These are phyloP conservation scores for Nycticebus coucang DNA, from an alignment of 2,113 vertebrate genomes.

Conservation along the genomic window DNA sequence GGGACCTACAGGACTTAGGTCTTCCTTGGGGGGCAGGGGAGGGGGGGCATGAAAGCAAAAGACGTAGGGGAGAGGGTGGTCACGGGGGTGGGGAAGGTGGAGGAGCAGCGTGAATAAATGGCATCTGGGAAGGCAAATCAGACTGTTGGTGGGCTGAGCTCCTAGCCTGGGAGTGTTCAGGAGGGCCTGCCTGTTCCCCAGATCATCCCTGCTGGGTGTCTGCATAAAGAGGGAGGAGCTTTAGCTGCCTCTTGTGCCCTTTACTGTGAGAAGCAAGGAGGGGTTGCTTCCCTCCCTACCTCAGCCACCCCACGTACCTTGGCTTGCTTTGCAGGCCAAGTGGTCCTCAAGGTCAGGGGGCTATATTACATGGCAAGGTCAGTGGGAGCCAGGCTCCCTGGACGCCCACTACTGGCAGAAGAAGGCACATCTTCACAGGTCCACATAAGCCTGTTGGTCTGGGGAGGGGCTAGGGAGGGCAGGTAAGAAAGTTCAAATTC, in stretches of 20 bases:
- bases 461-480: neutral
- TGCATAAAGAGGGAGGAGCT: neutral
- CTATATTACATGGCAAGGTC: neutral
- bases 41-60: neutral
- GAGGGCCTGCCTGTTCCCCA: neutral
- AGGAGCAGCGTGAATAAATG: too few relatives aligned
- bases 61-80: neutral
- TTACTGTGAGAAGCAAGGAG: conserved; percentile 37
- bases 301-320: neutral
- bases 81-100: neutral
- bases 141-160: neutral
- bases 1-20: neutral
- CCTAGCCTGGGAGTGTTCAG: neutral
- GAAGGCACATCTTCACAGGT: neutral
- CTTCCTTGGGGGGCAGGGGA: neutral
- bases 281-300: neutral
- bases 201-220: neutral
- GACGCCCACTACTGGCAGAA: neutral
- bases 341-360: neutral
- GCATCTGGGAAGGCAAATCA: neutral
- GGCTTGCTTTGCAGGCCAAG: neutral
- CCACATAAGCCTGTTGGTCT: neutral
- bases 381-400: neutral
- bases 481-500: neutral
- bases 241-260: neutral